Percentiles rank a stretch among this genome's conserved stretches.
phyloP scores from a whole-genome alignment of 2,797 vertebrate species.

The Thalassophryne amazonica region DNA sequence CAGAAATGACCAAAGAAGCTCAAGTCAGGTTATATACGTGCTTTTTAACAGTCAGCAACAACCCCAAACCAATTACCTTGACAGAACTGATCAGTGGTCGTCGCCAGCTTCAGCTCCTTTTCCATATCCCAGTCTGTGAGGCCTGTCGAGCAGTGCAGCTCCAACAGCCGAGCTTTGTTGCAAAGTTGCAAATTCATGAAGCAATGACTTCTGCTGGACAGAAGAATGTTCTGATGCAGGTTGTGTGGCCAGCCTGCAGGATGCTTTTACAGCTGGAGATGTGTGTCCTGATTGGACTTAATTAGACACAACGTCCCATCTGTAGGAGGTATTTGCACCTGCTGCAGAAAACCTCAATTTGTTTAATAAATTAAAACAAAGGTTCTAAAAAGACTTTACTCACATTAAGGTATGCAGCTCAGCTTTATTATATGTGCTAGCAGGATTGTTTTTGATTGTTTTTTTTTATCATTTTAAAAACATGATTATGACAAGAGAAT shows the following conservation, averaged over 20 bases:
- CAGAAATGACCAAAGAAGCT: too few species aligned
- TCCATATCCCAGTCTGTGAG: constrained; percentile 86
- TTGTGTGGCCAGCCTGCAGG: neutral
- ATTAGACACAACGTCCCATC: constrained; percentile 22
- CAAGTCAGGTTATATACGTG: too few species aligned
- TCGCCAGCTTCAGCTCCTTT: constrained; percentile 78
- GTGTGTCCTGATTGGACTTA: constrained; percentile 31
- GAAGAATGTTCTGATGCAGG: neutral
- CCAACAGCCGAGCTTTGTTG: constrained; percentile 47
- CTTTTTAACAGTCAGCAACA: too few species aligned
- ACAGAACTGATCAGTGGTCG: constrained; percentile 74
- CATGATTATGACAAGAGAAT: too few species aligned
- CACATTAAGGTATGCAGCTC: too few species aligned
- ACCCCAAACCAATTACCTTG: too few species aligned
- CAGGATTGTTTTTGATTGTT: too few species aligned
- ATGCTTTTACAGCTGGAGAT: constrained; percentile 20
- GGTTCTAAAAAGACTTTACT: neutral
- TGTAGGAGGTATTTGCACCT: neutral
- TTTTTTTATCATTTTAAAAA: too few species aligned
- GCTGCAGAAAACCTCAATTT: neutral
- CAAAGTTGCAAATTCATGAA: constrained; percentile 57
- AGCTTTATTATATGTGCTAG: too few species aligned
- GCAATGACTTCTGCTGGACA: neutral
- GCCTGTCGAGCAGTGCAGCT: constrained; percentile 78
- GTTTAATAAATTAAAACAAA: neutral